phyloP scores from a whole-genome alignment of 1,140 invertebrate species.

The Bombus superbus region DNA sequence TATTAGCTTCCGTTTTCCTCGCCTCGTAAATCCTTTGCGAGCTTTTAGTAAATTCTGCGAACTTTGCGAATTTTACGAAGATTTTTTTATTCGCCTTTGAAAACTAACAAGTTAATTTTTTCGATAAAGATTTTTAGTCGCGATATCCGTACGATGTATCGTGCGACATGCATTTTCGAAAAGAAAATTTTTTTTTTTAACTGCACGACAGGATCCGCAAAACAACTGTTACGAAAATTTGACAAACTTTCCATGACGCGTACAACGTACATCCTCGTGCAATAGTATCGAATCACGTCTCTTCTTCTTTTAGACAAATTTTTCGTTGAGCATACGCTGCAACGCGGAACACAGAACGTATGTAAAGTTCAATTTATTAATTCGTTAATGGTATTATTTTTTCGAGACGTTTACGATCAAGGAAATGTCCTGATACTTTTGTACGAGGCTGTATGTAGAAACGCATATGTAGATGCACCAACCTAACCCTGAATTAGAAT shows the following conservation, averaged over 20 bases:
- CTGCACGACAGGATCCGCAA: not conserved
- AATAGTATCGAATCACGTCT: not conserved
- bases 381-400: not conserved
- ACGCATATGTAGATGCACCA: too few species aligned
- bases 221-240: conserved; percentile 3
- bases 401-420: not conserved
- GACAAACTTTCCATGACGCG: not conserved
- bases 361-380: not conserved
- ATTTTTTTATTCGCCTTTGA: not conserved
- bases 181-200: not conserved
- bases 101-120: not conserved
- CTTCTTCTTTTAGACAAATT: not conserved
- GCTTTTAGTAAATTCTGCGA: not conserved
- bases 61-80: not conserved
- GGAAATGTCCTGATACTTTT: not conserved
- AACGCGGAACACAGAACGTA: not conserved
- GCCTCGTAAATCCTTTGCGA: not conserved
- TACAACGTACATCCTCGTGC: too few species aligned
- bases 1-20: not conserved
- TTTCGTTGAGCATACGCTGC: too few species aligned
- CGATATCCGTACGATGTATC: not conserved
- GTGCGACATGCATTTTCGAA: not conserved
- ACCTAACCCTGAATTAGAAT: not conserved
- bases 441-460: too few species aligned
- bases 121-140: not conserved